These are phyloP conservation scores for Procambarus clarkii DNA, from an alignment of 1,140 invertebrate genomes.

Conservation along the genomic window DNA sequence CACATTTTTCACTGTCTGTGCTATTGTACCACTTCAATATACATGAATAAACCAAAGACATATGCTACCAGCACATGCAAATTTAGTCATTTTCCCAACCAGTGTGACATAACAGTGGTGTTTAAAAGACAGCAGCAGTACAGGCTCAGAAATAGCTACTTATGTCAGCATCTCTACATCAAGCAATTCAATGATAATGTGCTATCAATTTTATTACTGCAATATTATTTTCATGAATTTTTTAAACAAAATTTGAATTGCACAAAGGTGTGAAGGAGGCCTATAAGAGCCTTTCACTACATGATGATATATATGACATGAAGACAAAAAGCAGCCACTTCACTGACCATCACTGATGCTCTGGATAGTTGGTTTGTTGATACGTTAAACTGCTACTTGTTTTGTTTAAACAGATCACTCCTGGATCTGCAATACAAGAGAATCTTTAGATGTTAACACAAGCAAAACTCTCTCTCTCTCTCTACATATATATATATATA, in stretches of 20 bases:
- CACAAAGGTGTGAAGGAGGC: not conserved
- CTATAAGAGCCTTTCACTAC: not conserved
- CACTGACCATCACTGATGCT: constrained; percentile 42
- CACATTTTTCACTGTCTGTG: no score
- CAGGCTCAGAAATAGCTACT: constrained; percentile 20
- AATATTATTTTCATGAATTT: not conserved
- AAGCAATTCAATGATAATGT: not conserved
- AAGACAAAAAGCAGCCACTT: constrained; percentile 30
- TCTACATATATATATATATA: no score
- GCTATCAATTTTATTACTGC: not conserved
- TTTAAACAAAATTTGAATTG: not conserved
- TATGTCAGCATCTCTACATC: constrained; percentile 22
- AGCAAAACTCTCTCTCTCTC: not conserved
- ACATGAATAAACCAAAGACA: no score
- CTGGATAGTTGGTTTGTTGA: constrained; percentile 29
- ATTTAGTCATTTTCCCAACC: no score
- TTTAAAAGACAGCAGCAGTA: no score
- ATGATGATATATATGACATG: not conserved
- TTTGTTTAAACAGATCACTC: constrained; percentile 42
- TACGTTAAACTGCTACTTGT: constrained; percentile 29
- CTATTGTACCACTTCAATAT: no score
- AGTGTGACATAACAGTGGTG: no score
- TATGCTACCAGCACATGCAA: no score
- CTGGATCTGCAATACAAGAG: constrained; percentile 41
- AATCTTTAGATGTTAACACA: constrained; percentile 40